phyloP scores from a whole-genome alignment of 2,888 invertebrate genomes.

The Folsomia candida region DNA sequence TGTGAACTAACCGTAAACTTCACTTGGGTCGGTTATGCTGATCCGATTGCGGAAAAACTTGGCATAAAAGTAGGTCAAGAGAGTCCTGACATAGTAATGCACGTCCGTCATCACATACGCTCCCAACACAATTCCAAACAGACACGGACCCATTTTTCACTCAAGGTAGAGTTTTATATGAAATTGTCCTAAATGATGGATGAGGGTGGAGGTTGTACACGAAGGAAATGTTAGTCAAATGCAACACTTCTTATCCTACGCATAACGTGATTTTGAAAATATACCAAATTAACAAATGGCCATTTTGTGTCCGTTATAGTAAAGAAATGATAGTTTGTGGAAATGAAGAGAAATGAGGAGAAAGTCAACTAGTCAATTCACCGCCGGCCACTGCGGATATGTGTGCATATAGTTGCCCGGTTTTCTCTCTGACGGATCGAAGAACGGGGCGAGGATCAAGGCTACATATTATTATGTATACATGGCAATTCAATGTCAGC shows the following conservation, averaged over 20 bases:
- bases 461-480: too few species aligned
- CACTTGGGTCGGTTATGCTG: slow-evolving; percentile 66
- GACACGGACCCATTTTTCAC: slow-evolving; percentile 6
- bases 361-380: not conserved
- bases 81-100: slow-evolving; percentile 72
- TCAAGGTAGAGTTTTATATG: slow-evolving; percentile 6
- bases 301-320: not conserved
- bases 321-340: too few species aligned
- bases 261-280: too few species aligned
- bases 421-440: not conserved
- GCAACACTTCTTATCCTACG: too few species aligned
- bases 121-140: slow-evolving; percentile 22
- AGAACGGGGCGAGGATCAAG: slow-evolving; percentile 1
- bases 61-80: slow-evolving; percentile 67
- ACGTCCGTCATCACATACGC: slow-evolving; percentile 72
- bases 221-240: not conserved
- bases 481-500: too few species aligned
- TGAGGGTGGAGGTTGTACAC: not conserved
- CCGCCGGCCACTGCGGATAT: not conserved
- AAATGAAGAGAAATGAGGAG: slow-evolving; percentile 7
- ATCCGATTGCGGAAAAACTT: slow-evolving; percentile 68
- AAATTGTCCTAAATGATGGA: too few species aligned
- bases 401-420: not conserved
- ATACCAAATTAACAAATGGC: too few species aligned
- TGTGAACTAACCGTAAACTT: slow-evolving; percentile 69